Base-by-base conservation (phyloP, 2,888 invertebrate species). In the Taenaris catops region DNA sequence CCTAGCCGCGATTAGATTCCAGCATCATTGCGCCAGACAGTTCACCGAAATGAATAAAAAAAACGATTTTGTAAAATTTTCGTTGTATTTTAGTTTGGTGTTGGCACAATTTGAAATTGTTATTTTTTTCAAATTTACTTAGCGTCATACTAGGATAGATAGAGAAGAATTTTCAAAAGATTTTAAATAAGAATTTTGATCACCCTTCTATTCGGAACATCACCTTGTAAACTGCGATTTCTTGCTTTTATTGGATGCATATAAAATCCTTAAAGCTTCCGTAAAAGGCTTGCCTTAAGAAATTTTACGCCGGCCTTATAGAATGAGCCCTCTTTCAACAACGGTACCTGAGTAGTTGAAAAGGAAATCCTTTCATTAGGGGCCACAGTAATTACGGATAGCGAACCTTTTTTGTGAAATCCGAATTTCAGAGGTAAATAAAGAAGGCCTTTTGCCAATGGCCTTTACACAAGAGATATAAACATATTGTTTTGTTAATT, bases 331-430 rank as follows among this genome's bases (percentile, higher is more conserved):
- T 29, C 25, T 34, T 34, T 29, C 28, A 41, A 23, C 34, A 23
- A 37, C 25, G 12, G 35, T 49, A 45, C 46, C 37, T 47, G 51
- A 51, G 50, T 55, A 46, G 49, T 53, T 49, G 8, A 48, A 57
- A 53, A 49, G 52, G 43, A 53, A 46, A 34, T 53, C 64, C 55
- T 67, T 73, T 68, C 58, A 66, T 57, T 53, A 53, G 51, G 47
- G 49, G 59, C 62, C 59, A 65, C 69, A 63, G 63, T 64, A 66
- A 56, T 59, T 48, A 46, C 61, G 41, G 27, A 8, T 29, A 34
- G 38, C 58, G 53, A 58, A 53, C 51, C 50, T 53, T 53, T 43
- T 41, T 51, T 53, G 54, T 63, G 63, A 62, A 57, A 54, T 23
- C 58, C 65, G 60, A 68, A 67, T 70, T 67, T 59, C 47, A 37